Evolutionary conservation across 2,888 invertebrate species (phyloP), one percentile per base, ranked within the genome.

Genomic region (Hemicrepidius hirtus): DNA sequence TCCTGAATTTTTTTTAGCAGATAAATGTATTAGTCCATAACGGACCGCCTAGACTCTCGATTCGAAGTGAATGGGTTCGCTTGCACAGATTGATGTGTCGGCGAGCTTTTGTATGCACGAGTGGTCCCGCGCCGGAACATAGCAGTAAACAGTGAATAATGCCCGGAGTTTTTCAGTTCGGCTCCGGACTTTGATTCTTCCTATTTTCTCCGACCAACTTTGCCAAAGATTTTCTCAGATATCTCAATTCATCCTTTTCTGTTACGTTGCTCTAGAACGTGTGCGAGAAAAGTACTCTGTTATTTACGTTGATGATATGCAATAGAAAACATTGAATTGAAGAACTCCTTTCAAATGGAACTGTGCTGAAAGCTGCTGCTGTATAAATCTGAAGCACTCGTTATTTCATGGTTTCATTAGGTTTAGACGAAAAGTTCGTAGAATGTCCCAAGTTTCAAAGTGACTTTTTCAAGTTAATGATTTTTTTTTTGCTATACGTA

Each of bases 21-120:
- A 50, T 60, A 60, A 60, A 60, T 60, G 60, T 60, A 60, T 60
- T 60, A 60, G 60, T 41, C 60, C 16, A 60, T 21, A 44, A 60
- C 44, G 35, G 46, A 50, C 64, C 64, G 57, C 59, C 64, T 28
- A 63, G 44, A 68, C 63, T 73, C 73, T 73, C 69, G 73, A 73
- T 73, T 62, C 65, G 59, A 73, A 69, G 69, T 73, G 73, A 69
- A 73, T 73, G 69, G 64, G 68, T 69, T 73, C 55, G 73, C 59
- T 73, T 73, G 66, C 40, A 74, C 71, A 75, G 75, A 74, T 72
- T 80, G 81, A 82, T 80, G 77, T 76, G 80, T 80, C 79, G 80
- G 78, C 66, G 74, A 77, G 79, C 80, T 79, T 81, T 82, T 80
- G 80, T 82, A 82, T 82, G 81, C 82, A 82, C 80, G 82, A 82